These are phyloP conservation scores for Xenopus tropicalis DNA, from an alignment of 2,113 vertebrate genomes.

Conservation along the genomic window DNA sequence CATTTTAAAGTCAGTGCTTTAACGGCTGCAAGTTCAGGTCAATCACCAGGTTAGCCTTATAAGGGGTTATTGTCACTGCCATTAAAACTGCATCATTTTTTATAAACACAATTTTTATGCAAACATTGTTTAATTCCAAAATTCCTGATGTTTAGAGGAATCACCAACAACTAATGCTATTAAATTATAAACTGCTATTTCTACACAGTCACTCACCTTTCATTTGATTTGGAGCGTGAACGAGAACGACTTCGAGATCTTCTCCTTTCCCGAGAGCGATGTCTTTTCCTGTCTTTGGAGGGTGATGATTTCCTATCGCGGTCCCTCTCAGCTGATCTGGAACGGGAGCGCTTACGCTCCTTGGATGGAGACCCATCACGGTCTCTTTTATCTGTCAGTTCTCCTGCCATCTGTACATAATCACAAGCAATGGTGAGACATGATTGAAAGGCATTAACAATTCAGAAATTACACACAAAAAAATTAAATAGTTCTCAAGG, in stretches of 20 bases:
- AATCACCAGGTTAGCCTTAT: no score
- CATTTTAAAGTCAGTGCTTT: no score
- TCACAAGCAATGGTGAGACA: fast-evolving
- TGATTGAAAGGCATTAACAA: background rate
- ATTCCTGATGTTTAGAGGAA: no score
- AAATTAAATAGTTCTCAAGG: no score
- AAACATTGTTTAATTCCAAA: no score
- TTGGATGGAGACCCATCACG: conserved; percentile 73
- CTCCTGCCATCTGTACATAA: conserved; percentile 82
- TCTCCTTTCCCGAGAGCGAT: conserved; percentile 84
- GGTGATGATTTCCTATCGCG: conserved; percentile 79
- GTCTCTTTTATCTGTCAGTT: conserved; percentile 84
- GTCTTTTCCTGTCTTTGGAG: conserved; percentile 78
- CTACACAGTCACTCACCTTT: conserved; percentile 64
- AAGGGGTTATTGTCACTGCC: no score
- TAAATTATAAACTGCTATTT: no score
- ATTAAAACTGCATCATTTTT: no score
- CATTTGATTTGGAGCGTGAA: conserved; percentile 81
- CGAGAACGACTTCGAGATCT: conserved; percentile 67
- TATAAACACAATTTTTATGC: no score
- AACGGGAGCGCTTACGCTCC: conserved; percentile 82
- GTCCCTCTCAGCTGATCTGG: conserved; percentile 74
- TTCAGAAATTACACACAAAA: background rate
- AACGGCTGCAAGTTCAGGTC: no score
- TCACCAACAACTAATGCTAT: no score